These are phyloP conservation scores for Ryuthela nishihirai DNA, from an alignment of 2,888 invertebrate species.

Conservation along the genomic window DNA sequence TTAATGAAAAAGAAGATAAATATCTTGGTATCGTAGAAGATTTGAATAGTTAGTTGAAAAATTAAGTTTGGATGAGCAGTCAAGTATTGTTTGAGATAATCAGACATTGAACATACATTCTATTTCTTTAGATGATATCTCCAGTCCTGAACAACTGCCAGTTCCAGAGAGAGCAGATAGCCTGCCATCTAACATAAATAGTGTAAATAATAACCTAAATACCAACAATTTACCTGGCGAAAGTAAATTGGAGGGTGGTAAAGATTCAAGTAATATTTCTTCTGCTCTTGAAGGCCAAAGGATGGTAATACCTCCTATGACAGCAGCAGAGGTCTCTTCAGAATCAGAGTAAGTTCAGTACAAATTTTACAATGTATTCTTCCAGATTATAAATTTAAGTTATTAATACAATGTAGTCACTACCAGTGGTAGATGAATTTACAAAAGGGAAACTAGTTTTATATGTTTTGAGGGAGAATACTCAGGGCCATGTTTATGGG, in stretches of 20 bases:
- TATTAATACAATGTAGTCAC: background rate
- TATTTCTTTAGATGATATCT: constrained; percentile 35
- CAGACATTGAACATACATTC: too few relatives aligned
- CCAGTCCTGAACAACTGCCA: constrained; percentile 41
- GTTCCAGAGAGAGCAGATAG: constrained; percentile 47
- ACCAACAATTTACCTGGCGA: background rate
- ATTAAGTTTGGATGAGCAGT: too few relatives aligned
- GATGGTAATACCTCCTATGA: constrained; percentile 39
- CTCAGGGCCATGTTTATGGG: too few relatives aligned
- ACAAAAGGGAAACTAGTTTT: too few relatives aligned
- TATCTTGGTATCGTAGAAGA: too few relatives aligned
- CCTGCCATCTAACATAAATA: constrained; percentile 42
- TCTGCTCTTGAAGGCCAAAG: constrained; percentile 38
- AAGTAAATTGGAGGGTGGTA: background rate
- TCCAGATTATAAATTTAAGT: background rate
- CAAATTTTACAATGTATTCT: background rate
- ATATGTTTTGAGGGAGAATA: too few relatives aligned
- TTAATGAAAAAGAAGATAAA: too few relatives aligned
- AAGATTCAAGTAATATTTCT: constrained; percentile 32
- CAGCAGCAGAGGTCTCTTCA: constrained; percentile 37
- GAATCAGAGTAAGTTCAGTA: constrained; percentile 41
- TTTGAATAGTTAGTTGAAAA: too few relatives aligned
- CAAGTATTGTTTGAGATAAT: too few relatives aligned
- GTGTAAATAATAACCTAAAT: constrained; percentile 19
- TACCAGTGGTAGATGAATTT: too few relatives aligned